Percentiles rank a stretch among this genome's conserved stretches.
Evolutionary conservation across 1,140 invertebrate species (phyloP).

Genomic region (Aethina tumida): DNA sequence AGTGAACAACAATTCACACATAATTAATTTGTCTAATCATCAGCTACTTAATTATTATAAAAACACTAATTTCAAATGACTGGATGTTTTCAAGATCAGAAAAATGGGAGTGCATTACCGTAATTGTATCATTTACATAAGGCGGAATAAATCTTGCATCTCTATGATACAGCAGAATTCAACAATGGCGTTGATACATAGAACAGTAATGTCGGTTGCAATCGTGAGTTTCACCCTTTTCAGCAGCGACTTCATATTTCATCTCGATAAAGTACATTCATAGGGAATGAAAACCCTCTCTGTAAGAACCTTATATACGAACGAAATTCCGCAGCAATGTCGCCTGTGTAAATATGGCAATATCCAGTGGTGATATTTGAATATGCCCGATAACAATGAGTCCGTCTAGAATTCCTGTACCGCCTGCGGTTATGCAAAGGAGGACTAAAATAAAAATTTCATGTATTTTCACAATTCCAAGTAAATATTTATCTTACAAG

Average conservation of each 20-base stretch:
- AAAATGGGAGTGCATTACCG: too few relatives aligned
- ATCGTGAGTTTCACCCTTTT: conserved; percentile 7
- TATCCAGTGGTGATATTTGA: conserved; percentile 13
- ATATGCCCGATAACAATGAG: conserved; percentile 11
- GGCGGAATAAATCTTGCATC: too few relatives aligned
- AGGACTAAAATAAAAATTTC: conserved; percentile 3
- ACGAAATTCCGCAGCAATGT: conserved; percentile 1
- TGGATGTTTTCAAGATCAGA: too few relatives aligned
- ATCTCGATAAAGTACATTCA: conserved; percentile 8
- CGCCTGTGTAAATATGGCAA: conserved; percentile 9
- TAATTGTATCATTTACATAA: too few relatives aligned
- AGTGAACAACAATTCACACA: too few relatives aligned
- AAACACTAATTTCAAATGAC: too few relatives aligned
- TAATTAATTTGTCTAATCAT: too few relatives aligned
- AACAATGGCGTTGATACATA: too few relatives aligned
- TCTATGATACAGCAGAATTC: too few relatives aligned
- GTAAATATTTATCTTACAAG: neutral
- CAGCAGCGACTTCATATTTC: conserved; percentile 11
- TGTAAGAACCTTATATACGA: conserved; percentile 3
- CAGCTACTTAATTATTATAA: too few relatives aligned
- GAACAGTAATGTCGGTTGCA: too few relatives aligned
- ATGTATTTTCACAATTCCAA: conserved; percentile 4
- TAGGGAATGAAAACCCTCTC: conserved; percentile 3
- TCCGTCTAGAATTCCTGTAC: conserved; percentile 5
- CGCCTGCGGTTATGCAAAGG: conserved; percentile 4